phyloP scores from a whole-genome alignment of 2,797 vertebrate species.

The Aulostomus chinensis region DNA sequence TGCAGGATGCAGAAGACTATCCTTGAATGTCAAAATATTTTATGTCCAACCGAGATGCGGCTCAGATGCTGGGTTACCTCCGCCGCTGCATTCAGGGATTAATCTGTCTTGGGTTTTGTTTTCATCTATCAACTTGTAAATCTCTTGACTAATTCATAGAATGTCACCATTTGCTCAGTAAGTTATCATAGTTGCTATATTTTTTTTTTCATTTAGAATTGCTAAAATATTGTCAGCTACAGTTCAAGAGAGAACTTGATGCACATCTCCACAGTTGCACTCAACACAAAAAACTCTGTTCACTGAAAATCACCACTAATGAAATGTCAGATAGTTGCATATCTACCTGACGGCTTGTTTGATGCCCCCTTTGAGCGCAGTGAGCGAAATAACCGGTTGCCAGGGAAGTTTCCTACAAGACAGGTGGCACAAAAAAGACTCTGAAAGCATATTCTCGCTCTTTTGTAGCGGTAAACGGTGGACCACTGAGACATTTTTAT shows the following conservation, averaged over 20 bases:
- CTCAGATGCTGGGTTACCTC: no score
- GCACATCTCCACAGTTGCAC: constrained; percentile 5
- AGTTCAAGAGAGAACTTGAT: constrained; percentile 13
- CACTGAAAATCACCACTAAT: constrained; percentile 37
- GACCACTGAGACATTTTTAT: no score
- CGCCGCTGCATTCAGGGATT: no score
- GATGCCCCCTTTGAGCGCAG: constrained; percentile 29
- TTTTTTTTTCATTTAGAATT: constrained; percentile 3
- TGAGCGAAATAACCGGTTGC: constrained; percentile 31
- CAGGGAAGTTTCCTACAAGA: constrained; percentile 2
- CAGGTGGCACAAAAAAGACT: background rate
- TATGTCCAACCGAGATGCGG: no score
- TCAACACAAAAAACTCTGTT: constrained; percentile 34
- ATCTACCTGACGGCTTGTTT: constrained; percentile 35
- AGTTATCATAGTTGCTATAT: background rate
- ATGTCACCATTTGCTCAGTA: background rate
- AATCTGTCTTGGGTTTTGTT: background rate
- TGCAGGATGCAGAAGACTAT: no score
- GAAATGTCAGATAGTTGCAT: constrained; percentile 43
- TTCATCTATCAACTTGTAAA: no score
- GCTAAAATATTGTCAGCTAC: constrained; percentile 1
- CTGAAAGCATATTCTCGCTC: background rate
- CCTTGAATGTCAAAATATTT: no score
- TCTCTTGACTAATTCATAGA: no score
- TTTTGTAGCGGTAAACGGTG: no score